Conservation (phyloP, 2,888 invertebrate genomes). For the Sialis fuliginosa region DNA sequence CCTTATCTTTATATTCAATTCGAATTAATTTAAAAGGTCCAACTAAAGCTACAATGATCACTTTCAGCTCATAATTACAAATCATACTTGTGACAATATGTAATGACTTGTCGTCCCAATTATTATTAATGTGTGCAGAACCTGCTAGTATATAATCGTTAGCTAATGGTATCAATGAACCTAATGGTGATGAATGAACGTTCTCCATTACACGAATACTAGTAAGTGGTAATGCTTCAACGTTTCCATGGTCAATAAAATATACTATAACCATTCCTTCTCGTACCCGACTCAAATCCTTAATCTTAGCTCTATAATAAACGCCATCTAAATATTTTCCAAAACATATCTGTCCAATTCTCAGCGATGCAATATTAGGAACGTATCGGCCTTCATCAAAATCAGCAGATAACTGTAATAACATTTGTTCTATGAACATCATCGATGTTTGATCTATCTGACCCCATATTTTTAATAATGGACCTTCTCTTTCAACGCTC, state of each 20-base stretch:
- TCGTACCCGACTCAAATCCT: conserved; percentile 26
- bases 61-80: conserved; percentile 24
- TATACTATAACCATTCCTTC: conserved; percentile 42
- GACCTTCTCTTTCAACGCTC: conserved; percentile 48
- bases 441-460: conserved; percentile 42
- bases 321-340: conserved; percentile 47
- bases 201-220: conserved; percentile 38
- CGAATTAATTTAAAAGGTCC: conserved; percentile 27
- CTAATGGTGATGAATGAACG: conserved; percentile 27
- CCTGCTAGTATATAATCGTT: conserved; percentile 39
- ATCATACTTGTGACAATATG: conserved; percentile 24
- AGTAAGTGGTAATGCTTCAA: conserved; percentile 36
- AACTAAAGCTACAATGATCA: conserved; percentile 15
- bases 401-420: conserved; percentile 27
- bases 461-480: conserved; percentile 53
- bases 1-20: conserved; percentile 29
- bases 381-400: conserved; percentile 27
- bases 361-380: conserved; percentile 19
- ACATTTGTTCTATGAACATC: conserved; percentile 34
- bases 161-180: conserved; percentile 34
- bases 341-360: conserved; percentile 37
- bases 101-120: conserved; percentile 34
- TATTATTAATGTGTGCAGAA: conserved; percentile 30
- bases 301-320: conserved; percentile 45
- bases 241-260: conserved; percentile 51